These are phyloP conservation scores for Chrysopa pallens DNA, from an alignment of 1,140 invertebrate species.

Conservation along the genomic window DNA sequence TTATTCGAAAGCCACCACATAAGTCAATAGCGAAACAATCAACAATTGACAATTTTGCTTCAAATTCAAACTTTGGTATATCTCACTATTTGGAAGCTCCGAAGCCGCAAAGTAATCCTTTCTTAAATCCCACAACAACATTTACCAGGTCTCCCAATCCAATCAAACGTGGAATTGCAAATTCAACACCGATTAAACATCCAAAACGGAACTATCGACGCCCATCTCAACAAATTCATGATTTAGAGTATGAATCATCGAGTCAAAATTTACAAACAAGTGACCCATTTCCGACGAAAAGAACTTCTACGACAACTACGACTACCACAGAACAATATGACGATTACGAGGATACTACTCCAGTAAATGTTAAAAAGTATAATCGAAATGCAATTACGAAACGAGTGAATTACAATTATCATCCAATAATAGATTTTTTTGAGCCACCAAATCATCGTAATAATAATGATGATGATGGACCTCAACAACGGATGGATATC, in stretches of 20 bases:
- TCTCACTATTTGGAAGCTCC: constrained; percentile 2
- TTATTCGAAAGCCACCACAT: neutral
- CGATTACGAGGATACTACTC: neutral
- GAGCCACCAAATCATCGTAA: constrained; percentile 19
- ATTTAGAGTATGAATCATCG: neutral
- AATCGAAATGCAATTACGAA: constrained; percentile 14
- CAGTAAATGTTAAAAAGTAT: no score
- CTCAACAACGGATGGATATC: neutral
- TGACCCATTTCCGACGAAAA: neutral
- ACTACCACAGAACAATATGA: neutral
- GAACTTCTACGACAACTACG: neutral
- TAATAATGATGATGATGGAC: constrained; percentile 5
- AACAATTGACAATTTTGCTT: no score
- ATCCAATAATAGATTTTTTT: constrained; percentile 72
- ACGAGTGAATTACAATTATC: constrained; percentile 65
- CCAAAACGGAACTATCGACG: neutral
- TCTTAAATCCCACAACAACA: no score
- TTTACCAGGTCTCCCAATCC: neutral
- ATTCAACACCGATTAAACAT: neutral
- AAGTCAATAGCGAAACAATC: no score
- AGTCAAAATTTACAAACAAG: neutral
- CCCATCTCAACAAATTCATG: neutral
- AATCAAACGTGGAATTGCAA: neutral
- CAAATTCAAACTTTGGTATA: neutral
- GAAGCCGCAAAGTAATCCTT: neutral